phyloP scores from a whole-genome alignment of 2,797 vertebrate genomes.

The Melanotaenia parkinsoni region DNA sequence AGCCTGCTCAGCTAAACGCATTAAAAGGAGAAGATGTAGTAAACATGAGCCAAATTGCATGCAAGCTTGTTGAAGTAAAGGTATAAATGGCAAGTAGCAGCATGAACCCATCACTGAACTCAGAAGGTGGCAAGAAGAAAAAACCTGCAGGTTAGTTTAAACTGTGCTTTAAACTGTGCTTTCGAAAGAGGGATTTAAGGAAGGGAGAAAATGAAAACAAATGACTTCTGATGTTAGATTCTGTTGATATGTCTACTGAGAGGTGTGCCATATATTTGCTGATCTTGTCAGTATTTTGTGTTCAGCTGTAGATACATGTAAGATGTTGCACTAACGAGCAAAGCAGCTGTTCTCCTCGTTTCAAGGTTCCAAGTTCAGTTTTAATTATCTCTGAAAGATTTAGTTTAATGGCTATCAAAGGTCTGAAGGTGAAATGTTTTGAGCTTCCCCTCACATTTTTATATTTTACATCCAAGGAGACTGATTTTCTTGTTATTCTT shows the following conservation, averaged over 20 bases:
- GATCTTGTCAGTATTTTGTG: too few relatives aligned
- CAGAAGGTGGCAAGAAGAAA: neutral
- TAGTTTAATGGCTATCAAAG: neutral
- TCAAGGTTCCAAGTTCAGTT: neutral
- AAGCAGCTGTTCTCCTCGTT: neutral
- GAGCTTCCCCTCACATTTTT: neutral
- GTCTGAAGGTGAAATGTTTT: neutral
- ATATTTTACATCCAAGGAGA: neutral
- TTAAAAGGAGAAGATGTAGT: neutral
- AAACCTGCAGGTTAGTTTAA: conserved; percentile 16
- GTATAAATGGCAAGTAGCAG: neutral
- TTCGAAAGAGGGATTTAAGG: neutral
- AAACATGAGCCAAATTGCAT: neutral
- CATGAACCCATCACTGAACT: conserved; percentile 17
- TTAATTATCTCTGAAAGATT: neutral
- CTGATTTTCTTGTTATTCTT: neutral
- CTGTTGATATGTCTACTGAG: too few relatives aligned
- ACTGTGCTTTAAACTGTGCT: neutral
- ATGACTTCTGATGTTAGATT: neutral
- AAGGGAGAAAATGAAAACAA: neutral
- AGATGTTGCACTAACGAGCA: too few relatives aligned
- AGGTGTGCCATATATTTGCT: too few relatives aligned
- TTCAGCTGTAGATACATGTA: too few relatives aligned
- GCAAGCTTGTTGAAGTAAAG: neutral
- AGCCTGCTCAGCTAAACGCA: neutral